Evolutionary conservation across 2,888 invertebrate species (phyloP), one percentile per base, ranked within the genome.

Genomic region (Aphidius colemani): DNA sequence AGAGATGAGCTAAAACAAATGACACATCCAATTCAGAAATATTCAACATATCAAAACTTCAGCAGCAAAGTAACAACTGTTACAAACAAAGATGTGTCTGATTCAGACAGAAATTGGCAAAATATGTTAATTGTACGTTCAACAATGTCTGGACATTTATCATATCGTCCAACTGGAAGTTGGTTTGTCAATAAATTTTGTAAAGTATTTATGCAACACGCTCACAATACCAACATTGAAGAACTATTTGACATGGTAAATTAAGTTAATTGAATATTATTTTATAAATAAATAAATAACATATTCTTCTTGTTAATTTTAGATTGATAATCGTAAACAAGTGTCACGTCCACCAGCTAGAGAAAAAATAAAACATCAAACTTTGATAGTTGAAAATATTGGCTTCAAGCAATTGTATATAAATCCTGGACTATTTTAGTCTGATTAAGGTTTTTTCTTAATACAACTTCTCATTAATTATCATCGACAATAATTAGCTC

Each of bases 181-280:
- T 88, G 88, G 88, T 87, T 86, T 68, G 84, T 88, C 56, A 87
- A 87, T 74, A 83, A 86, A 10, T 74, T 88, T 51, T 85, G 85
- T 69, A 81, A 83, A 61, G 84, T 85, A 30, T 77, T 87, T 30
- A 82, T 82, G 82, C 77, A 75, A 40, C 65, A 78, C 61, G 80
- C 82, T 7, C 64, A 67, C 39, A 64, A 71, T 7, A 58, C 53
- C 39, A 78, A 78, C 63, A 10, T 82, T 11, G 67, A 66, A n/a
- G 78, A 80, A 55, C 71, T 82, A 59, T 71, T 82, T n/a, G 7
- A 46, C 41, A 39, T 10, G 11, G 43, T 18, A 2, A 56, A 18
- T 13, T 11, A 9, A 61, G 46, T 39, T 13, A 43, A 43, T n/a
- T 11, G 6, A 45, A 18, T 45, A 43, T 46, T 10, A 46, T 18